Conservation (phyloP, 2,888 invertebrate genomes). For the Troides aeacus region DNA sequence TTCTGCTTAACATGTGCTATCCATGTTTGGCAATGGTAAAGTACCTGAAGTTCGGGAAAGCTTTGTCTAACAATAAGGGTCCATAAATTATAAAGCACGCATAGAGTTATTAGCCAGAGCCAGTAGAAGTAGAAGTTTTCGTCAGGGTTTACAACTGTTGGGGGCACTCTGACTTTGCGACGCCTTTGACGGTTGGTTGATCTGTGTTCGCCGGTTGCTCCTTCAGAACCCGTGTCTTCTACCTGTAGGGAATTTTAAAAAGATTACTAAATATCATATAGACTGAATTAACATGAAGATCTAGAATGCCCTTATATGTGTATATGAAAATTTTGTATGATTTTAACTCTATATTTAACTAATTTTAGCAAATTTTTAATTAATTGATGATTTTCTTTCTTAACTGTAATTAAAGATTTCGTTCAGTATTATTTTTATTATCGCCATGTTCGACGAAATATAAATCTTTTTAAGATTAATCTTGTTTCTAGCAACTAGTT, state of each 20-base stretch:
- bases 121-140: slow-evolving; percentile 98
- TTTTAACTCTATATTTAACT: no score
- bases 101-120: slow-evolving; percentile 92
- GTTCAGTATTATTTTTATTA: no score
- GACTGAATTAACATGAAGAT: no score
- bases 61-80: slow-evolving; percentile 96
- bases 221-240: slow-evolving; percentile 86
- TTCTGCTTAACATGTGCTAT: not conserved
- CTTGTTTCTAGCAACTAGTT: no score
- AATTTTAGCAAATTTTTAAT: no score
- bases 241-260: slow-evolving; percentile 53
- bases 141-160: slow-evolving; percentile 95
- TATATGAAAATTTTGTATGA: no score
- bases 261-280: not conserved
- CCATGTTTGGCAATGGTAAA: no score
- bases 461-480: no score
- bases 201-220: slow-evolving; percentile 80
- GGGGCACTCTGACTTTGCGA: slow-evolving; percentile 85
- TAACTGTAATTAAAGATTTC: no score
- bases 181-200: slow-evolving; percentile 81
- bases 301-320: no score
- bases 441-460: no score
- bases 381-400: no score
- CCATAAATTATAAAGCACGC: slow-evolving; percentile 97
- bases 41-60: slow-evolving; percentile 91